Evolutionary conservation across 2,888 invertebrate species (phyloP).

Genomic region (Beris chalybata): DNA sequence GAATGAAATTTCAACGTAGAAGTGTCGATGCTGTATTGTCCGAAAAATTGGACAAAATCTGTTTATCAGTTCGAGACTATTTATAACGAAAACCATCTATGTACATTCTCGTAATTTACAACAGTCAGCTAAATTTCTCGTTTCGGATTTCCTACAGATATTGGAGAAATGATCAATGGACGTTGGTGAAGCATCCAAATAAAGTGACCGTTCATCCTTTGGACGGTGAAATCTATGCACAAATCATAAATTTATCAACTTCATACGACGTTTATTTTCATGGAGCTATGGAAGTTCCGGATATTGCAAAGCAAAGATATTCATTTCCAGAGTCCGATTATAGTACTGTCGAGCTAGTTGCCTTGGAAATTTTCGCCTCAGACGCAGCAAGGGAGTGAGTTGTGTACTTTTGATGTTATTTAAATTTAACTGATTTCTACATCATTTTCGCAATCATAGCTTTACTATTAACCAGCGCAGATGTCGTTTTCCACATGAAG

Average conservation of each 20-base stretch:
- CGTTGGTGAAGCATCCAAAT: constrained; percentile 55
- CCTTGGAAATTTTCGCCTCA: constrained; percentile 63
- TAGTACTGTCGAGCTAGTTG: constrained; percentile 64
- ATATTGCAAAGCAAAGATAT: constrained; percentile 63
- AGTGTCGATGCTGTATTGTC: not conserved
- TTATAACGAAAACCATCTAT: too few relatives aligned
- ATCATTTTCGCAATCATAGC: constrained; percentile 47
- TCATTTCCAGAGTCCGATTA: constrained; percentile 61
- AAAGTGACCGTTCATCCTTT: constrained; percentile 67
- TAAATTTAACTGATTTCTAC: not conserved
- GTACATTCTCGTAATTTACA: too few relatives aligned
- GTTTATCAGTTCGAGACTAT: too few relatives aligned
- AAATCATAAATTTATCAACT: constrained; percentile 70
- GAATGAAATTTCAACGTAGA: not conserved
- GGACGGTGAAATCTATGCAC: constrained; percentile 75
- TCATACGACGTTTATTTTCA: constrained; percentile 69
- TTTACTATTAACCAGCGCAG: constrained; percentile 67
- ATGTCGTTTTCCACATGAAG: constrained; percentile 70
- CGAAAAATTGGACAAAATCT: too few relatives aligned
- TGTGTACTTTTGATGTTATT: not conserved
- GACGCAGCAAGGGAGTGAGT: constrained; percentile 60
- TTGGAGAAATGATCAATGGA: constrained; percentile 63
- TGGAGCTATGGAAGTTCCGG: constrained; percentile 69
- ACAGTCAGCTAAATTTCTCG: not conserved
- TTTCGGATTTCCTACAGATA: constrained; percentile 57